A percentile compares a stretch with the other conserved stretches of the same genome.
These are phyloP conservation scores for Epinotia demarniana DNA, from an alignment of 2,888 invertebrate species.

Conservation along the genomic window DNA sequence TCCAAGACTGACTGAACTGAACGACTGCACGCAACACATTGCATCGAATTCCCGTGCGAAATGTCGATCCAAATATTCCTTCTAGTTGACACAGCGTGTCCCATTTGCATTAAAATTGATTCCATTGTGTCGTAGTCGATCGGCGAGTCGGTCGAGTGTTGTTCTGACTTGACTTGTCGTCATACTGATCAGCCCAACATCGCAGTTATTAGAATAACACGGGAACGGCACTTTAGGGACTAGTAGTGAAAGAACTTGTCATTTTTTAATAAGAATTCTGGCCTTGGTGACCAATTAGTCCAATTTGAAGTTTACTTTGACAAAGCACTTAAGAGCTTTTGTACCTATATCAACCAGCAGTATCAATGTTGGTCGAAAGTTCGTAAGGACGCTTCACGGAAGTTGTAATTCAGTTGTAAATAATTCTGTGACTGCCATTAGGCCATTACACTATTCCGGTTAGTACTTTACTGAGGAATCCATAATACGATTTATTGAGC, in stretches of 20 bases:
- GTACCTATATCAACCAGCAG: no score
- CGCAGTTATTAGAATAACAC: neutral
- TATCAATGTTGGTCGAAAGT: neutral
- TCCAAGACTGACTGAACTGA: neutral
- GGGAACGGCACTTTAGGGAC: no score
- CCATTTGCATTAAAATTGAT: conserved; percentile 44
- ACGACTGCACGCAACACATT: neutral
- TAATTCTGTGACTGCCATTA: neutral
- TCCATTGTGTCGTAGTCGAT: conserved; percentile 22
- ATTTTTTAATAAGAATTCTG: no score
- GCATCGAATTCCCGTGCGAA: neutral
- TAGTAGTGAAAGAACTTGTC: no score
- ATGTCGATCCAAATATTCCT: neutral
- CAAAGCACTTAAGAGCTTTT: neutral
- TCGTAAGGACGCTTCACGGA: neutral
- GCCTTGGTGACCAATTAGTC: neutral
- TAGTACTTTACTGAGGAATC: conserved; percentile 5
- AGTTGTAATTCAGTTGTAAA: conserved; percentile 13
- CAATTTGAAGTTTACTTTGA: neutral
- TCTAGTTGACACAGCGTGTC: conserved; percentile 19
- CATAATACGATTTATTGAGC: neutral
- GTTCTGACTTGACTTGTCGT: neutral
- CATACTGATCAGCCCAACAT: neutral
- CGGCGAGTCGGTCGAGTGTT: neutral
- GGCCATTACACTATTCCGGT: conserved; percentile 5